phyloP scores from a whole-genome alignment of 2,797 vertebrate species.

The Centroberyx gerrardi region DNA sequence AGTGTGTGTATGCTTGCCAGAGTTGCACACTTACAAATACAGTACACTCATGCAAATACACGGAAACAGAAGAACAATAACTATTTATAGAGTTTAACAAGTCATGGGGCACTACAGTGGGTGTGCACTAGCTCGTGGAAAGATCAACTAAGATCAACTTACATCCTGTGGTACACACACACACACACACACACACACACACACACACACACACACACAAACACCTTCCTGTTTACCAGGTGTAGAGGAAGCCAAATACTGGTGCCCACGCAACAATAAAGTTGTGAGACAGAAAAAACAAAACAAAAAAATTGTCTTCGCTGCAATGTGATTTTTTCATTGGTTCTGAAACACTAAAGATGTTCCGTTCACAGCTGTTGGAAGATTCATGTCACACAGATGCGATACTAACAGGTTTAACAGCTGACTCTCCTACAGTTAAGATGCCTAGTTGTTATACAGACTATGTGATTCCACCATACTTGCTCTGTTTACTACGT shows the following conservation, averaged over 20 bases:
- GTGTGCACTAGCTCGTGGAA: neutral
- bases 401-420: too few species aligned
- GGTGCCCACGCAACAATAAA: constrained; percentile 69
- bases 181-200: neutral
- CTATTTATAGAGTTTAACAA: constrained; percentile 16
- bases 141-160: constrained; percentile 11
- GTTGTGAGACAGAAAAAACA: constrained; percentile 20
- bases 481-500: too few species aligned
- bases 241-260: constrained; percentile 55
- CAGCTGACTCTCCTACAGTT: too few species aligned
- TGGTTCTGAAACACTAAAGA: constrained; percentile 31
- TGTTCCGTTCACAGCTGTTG: constrained; percentile 26
- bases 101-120: neutral
- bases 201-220: constrained; percentile 7
- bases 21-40: neutral
- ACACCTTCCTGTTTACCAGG: constrained; percentile 70
- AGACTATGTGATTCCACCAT: too few species aligned
- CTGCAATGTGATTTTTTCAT: constrained; percentile 40
- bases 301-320: constrained; percentile 37
- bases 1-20: neutral
- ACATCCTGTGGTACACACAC: constrained; percentile 2
- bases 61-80: neutral
- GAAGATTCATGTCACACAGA: constrained; percentile 6
- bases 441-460: too few species aligned
- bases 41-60: neutral